Evolutionary conservation across 2,888 invertebrate genomes (phyloP), one percentile per base, ranked within the genome.

Genomic region (Standfussiana lucernea): DNA sequence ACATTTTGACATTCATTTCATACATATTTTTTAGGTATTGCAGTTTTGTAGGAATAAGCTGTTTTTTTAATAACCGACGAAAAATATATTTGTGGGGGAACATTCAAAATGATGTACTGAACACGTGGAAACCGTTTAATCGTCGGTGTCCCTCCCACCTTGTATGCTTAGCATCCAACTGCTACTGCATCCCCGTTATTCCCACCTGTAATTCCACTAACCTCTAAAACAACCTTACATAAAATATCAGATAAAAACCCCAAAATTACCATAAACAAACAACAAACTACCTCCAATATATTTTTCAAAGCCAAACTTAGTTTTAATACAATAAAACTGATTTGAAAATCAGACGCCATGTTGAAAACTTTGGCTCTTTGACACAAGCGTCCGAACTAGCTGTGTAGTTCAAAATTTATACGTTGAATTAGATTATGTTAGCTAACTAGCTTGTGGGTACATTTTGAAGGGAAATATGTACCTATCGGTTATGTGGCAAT

Each of bases 271-370:
- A 15, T 47, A 4, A 24, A 37, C 32, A 67, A 28, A 42, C 65
- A 67, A 45, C 56, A 67, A 66, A 72, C 37, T 70, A 32, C n/a
- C 24, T 62, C 28, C 67, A 65, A 64, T 70, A 73, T 37, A 64
- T 64, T 76, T 75, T 84, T 84, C 72, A 72, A 77, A 81, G 74
- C 35, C 50, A 75, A 84, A 85, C 74, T 81, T 76, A 50, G 53
- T 70, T 71, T 77, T 79, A 79, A 74, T 72, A 80, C 80, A 76
- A 78, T 85, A 72, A 86, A 86, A 78, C 77, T 83, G 80, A 80
- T 85, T 86, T 76, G 35, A 50, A 76, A 86, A 85, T 85, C 85
- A 86, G 66, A 45, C 21, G 80, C 75, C 73, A 77, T 77, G 78
- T 71, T 84, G 68, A 32, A 59, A 83, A 85, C 64, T 83, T 67